These are phyloP conservation scores for Salvator merianae DNA, from an alignment of 2,113 vertebrate species.

Conservation along the genomic window DNA sequence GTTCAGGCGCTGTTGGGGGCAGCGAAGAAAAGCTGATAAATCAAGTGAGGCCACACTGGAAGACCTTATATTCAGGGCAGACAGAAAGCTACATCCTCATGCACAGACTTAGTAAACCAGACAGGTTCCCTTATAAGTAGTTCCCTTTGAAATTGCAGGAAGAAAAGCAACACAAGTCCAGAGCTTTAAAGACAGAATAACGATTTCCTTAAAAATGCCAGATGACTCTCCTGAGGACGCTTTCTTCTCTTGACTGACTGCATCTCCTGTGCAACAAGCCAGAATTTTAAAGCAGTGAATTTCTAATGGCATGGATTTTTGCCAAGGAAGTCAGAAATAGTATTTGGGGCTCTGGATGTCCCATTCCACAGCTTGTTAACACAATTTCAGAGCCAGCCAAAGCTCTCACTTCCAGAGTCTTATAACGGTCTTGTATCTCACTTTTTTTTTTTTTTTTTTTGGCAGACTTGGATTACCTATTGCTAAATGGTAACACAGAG, in stretches of 20 bases:
- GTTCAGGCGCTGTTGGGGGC: neutral
- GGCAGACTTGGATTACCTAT: neutral
- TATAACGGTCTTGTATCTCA: neutral
- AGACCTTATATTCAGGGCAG: neutral
- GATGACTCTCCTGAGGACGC: neutral
- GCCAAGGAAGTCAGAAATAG: neutral
- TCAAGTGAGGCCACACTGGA: slow-evolving; percentile 7
- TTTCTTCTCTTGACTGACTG: neutral
- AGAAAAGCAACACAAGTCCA: neutral
- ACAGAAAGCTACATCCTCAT: neutral
- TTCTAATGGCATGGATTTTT: neutral
- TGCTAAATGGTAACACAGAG: slow-evolving; percentile 18
- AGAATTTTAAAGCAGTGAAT: slow-evolving; percentile 9
- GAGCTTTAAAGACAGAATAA: neutral
- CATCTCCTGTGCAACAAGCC: neutral
- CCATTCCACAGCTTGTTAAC: slow-evolving; percentile 24
- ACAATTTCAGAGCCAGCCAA: neutral
- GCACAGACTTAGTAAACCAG: neutral
- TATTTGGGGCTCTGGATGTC: neutral
- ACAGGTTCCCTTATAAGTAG: neutral
- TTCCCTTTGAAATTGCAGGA: neutral
- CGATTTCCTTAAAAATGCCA: slow-evolving; percentile 19
- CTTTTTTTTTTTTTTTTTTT: neutral
- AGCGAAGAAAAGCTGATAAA: neutral
- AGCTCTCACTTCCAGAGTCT: neutral